Evolutionary conservation across 2,888 invertebrate species (phyloP).

Genomic region (Pilophorus perplexus): DNA sequence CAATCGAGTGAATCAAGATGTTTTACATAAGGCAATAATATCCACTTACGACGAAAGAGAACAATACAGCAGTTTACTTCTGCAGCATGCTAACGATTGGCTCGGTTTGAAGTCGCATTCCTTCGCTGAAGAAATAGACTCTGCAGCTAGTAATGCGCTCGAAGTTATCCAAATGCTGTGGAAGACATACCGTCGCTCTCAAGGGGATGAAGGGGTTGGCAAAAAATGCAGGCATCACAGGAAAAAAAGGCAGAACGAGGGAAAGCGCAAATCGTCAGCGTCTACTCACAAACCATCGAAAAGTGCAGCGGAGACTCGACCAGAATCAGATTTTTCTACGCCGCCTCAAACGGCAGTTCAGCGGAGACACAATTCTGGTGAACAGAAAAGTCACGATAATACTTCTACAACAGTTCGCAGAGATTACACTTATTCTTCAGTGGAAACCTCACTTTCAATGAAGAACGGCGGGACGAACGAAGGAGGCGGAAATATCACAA

Average conservation of each 20-base stretch:
- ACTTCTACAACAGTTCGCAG: no score
- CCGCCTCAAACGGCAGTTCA: background rate
- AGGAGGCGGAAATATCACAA: background rate
- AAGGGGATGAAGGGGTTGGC: no score
- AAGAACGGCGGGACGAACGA: background rate
- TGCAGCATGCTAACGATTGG: background rate
- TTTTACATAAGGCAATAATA: background rate
- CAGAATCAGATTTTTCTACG: background rate
- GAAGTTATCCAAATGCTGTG: background rate
- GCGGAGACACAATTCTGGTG: no score
- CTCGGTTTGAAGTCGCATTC: background rate
- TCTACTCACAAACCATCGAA: background rate
- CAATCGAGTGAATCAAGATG: background rate
- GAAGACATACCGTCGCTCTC: background rate
- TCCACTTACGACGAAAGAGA: background rate
- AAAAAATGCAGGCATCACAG: no score
- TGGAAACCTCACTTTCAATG: background rate
- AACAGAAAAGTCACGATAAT: no score
- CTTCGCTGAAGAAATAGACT: background rate
- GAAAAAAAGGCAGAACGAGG: background rate
- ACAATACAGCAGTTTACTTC: background rate
- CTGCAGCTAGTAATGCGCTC: background rate
- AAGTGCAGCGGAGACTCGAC: background rate
- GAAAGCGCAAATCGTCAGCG: background rate
- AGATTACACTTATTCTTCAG: background rate